phyloP scores from a whole-genome alignment of 2,797 vertebrate species.

The Poecilia wingei region DNA sequence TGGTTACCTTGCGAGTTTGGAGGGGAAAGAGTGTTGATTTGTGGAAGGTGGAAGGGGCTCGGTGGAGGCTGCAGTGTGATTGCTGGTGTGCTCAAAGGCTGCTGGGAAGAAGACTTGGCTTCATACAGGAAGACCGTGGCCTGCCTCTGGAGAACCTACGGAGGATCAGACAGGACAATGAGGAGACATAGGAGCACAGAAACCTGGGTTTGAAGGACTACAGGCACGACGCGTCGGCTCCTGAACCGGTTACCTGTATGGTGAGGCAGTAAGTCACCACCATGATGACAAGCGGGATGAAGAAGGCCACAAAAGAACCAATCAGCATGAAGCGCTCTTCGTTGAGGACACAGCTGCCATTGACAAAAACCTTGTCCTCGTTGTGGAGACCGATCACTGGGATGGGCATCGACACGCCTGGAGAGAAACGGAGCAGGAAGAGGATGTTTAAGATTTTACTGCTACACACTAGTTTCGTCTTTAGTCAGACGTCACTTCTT shows the following conservation, averaged over 20 bases:
- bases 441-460: not conserved
- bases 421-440: slow-evolving; percentile 24
- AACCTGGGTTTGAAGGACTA: not conserved
- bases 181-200: not conserved
- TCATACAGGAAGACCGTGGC: slow-evolving; percentile 90
- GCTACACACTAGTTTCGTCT: not conserved
- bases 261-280: slow-evolving; percentile 96
- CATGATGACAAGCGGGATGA: slow-evolving; percentile 98
- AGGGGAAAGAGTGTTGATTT: slow-evolving; percentile 60
- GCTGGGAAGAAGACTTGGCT: slow-evolving; percentile 79
- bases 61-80: slow-evolving; percentile 60
- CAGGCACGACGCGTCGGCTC: not conserved
- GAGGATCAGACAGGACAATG: not conserved
- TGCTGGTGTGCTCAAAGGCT: slow-evolving; percentile 74
- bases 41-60: slow-evolving; percentile 62
- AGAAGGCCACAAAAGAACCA: slow-evolving; percentile 98
- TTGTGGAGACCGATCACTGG: slow-evolving; percentile 95
- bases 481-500: not conserved
- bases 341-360: slow-evolving; percentile 92
- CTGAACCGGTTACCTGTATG: slow-evolving; percentile 74
- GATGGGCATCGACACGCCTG: slow-evolving; percentile 95
- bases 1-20: slow-evolving; percentile 65
- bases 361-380: slow-evolving; percentile 91
- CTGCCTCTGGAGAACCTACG: slow-evolving; percentile 90
- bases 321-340: slow-evolving; percentile 94